phyloP scores from a whole-genome alignment of 2,888 invertebrate genomes.

The Automeris io region DNA sequence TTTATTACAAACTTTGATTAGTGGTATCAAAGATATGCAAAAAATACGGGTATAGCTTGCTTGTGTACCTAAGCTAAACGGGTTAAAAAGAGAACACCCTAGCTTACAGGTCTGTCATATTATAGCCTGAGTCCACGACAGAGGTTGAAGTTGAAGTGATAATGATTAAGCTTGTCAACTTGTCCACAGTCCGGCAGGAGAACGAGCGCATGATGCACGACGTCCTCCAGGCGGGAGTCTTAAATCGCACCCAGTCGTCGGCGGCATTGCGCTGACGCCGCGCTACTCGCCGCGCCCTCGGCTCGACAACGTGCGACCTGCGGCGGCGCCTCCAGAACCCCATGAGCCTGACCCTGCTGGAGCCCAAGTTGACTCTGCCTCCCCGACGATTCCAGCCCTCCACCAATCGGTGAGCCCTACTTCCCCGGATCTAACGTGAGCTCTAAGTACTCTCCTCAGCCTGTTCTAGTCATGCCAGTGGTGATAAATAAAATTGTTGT shows the following conservation, averaged over 20 bases:
- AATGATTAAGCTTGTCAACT: constrained; percentile 53
- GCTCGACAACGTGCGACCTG: constrained; percentile 63
- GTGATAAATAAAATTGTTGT: no score
- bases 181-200: constrained; percentile 89
- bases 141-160: constrained; percentile 16
- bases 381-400: constrained; percentile 16
- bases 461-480: constrained; percentile 16
- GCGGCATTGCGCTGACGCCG: constrained; percentile 74
- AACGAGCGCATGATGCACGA: constrained; percentile 91
- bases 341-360: constrained; percentile 36
- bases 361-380: constrained; percentile 21
- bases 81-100: no score
- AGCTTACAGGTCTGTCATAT: no score
- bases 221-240: constrained; percentile 80
- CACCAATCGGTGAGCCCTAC: constrained; percentile 25
- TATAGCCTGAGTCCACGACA: constrained; percentile 29
- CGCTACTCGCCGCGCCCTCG: constrained; percentile 71
- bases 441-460: constrained; percentile 15
- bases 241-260: constrained; percentile 76
- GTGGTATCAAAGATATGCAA: no score
- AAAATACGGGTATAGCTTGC: no score
- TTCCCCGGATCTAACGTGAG: constrained; percentile 37
- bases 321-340: constrained; percentile 66
- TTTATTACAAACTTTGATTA: no score
- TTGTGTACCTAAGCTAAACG: no score